Conservation (phyloP, 2,888 invertebrate genomes). For the Gymnocheta viridis region DNA sequence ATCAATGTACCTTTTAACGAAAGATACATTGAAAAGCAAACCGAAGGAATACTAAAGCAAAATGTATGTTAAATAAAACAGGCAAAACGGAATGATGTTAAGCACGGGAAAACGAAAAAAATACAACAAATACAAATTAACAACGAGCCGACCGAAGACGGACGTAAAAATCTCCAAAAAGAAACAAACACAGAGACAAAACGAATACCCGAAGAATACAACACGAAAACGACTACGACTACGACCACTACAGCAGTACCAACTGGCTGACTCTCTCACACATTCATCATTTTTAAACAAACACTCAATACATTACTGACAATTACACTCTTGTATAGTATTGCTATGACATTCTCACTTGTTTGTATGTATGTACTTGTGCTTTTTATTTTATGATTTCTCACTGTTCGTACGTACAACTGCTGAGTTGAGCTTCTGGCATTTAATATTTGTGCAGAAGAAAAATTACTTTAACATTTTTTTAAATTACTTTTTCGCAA, state of each 20-base stretch:
- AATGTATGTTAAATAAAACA: slow-evolving; percentile 24
- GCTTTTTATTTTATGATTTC: slow-evolving; percentile 46
- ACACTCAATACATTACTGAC: slow-evolving; percentile 42
- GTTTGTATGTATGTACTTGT: slow-evolving; percentile 43
- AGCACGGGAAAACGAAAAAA: slow-evolving; percentile 33
- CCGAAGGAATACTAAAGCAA: slow-evolving; percentile 14
- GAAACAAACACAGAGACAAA: slow-evolving; percentile 57
- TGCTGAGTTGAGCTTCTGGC: slow-evolving; percentile 48
- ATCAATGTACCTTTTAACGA: slow-evolving; percentile 46
- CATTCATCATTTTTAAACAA: slow-evolving; percentile 52
- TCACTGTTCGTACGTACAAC: slow-evolving; percentile 41
- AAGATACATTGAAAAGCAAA: slow-evolving; percentile 19
- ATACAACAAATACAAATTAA: slow-evolving; percentile 49
- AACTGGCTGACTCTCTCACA: slow-evolving; percentile 64
- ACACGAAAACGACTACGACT: slow-evolving; percentile 50
- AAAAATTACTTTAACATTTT: slow-evolving; percentile 50
- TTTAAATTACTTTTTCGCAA: neutral
- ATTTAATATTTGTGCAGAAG: slow-evolving; percentile 74
- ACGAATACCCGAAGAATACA: slow-evolving; percentile 47
- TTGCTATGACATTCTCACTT: slow-evolving; percentile 63
- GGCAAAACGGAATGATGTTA: slow-evolving; percentile 35
- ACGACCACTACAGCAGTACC: slow-evolving; percentile 28
- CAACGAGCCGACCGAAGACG: slow-evolving; percentile 55
- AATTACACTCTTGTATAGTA: slow-evolving; percentile 49
- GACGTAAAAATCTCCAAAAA: slow-evolving; percentile 45